phyloP scores from a whole-genome alignment of 2,113 vertebrate genomes.

The Pholis gunnellus region DNA sequence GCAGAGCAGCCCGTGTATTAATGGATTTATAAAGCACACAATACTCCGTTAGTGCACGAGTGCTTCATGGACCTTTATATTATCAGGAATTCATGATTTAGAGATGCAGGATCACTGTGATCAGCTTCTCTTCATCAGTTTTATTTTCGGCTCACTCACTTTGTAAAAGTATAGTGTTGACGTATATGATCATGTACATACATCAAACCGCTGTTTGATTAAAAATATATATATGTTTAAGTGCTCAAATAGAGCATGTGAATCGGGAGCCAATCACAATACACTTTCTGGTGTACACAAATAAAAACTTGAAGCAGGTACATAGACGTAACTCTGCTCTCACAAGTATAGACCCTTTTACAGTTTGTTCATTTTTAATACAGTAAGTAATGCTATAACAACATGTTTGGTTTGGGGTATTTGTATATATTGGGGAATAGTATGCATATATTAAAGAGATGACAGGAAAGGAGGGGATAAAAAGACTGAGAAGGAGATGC shows the following conservation, averaged over 20 bases:
- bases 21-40: conserved; percentile 13
- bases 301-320: neutral
- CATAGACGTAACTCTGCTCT: neutral
- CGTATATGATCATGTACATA: neutral
- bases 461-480: neutral
- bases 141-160: neutral
- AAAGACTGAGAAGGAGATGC: neutral
- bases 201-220: neutral
- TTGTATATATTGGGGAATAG: neutral
- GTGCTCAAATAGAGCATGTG: conserved; percentile 1
- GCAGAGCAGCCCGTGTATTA: neutral
- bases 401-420: neutral
- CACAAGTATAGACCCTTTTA: neutral
- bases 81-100: neutral
- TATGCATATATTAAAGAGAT: neutral
- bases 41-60: neutral
- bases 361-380: neutral
- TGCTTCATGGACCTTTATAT: neutral
- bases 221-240: neutral
- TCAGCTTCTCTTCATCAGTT: neutral
- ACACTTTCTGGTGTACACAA: neutral
- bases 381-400: neutral
- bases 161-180: neutral
- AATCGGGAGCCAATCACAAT: neutral
- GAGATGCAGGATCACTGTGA: neutral